These are phyloP conservation scores for Drosophila ogumai DNA, from an alignment of 1,140 invertebrate genomes.

Conservation along the genomic window DNA sequence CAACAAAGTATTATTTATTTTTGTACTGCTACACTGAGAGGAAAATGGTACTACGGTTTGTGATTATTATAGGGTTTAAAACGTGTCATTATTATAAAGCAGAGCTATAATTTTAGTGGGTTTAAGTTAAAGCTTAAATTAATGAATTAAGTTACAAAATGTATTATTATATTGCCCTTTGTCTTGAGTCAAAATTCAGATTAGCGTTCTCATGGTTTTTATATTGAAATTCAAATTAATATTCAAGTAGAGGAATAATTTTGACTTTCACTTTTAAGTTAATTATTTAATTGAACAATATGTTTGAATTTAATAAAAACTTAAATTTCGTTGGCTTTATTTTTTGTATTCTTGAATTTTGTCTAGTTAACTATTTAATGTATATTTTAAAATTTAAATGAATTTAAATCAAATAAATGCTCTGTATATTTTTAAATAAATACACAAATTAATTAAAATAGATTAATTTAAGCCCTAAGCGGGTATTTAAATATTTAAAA, in stretches of 20 bases:
- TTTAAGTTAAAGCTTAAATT: neutral
- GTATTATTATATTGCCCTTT: neutral
- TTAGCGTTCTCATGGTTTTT: no score
- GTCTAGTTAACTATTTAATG: no score
- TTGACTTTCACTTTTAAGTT: neutral
- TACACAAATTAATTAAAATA: no score
- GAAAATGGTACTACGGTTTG: neutral
- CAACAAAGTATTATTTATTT: constrained; percentile 10
- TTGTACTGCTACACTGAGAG: neutral
- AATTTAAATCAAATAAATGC: no score
- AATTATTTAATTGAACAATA: neutral
- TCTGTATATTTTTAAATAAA: no score
- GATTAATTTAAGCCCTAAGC: no score
- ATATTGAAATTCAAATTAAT: neutral
- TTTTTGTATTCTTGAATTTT: no score
- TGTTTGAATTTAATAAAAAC: neutral
- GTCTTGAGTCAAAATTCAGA: neutral
- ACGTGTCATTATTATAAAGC: neutral
- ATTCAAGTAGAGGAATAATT: no score
- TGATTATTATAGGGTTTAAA: neutral
- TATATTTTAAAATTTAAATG: no score
- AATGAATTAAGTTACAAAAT: neutral
- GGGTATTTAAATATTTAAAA: no score
- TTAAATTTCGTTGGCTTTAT: no score
- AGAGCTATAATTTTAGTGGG: neutral